phyloP scores from a whole-genome alignment of 2,113 vertebrate genomes.

The Semicossyphus pulcher region DNA sequence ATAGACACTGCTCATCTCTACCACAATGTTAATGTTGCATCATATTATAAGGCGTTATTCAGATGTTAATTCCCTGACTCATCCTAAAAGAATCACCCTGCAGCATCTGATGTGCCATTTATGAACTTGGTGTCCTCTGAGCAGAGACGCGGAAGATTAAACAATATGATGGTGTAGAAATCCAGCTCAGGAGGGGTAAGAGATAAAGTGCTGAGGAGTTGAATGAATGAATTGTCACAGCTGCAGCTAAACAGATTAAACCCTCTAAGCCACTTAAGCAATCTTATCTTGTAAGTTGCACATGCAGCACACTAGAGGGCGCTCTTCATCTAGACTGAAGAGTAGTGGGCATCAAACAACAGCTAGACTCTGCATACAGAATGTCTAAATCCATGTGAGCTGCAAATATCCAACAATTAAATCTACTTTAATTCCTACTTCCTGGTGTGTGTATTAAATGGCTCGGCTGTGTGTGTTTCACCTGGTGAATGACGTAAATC shows the following conservation, averaged over 20 bases:
- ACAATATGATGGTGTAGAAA: neutral
- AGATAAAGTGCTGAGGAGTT: constrained; percentile 17
- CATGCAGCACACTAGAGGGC: constrained; percentile 34
- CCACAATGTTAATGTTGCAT: neutral
- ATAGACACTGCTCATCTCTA: neutral
- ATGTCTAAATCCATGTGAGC: neutral
- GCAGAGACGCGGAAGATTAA: neutral
- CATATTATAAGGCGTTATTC: neutral
- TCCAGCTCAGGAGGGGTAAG: constrained; percentile 2
- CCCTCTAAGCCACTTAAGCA: neutral
- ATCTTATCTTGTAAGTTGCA: neutral
- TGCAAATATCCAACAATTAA: neutral
- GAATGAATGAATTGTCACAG: constrained; percentile 11
- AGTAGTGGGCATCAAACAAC: neutral
- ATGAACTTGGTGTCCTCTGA: neutral
- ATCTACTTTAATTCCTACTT: neutral
- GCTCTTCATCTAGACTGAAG: neutral
- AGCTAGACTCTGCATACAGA: neutral
- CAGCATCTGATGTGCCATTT: neutral
- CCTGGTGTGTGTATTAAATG: neutral
- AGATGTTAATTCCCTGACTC: neutral
- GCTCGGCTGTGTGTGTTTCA: constrained; percentile 22
- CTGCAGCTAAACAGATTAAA: constrained; percentile 29
- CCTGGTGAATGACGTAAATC: constrained; percentile 88
- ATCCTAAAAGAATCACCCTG: neutral